Base-by-base conservation (phyloP, 2,113 vertebrate species). In the Machaerirhynchus nigripectus region DNA sequence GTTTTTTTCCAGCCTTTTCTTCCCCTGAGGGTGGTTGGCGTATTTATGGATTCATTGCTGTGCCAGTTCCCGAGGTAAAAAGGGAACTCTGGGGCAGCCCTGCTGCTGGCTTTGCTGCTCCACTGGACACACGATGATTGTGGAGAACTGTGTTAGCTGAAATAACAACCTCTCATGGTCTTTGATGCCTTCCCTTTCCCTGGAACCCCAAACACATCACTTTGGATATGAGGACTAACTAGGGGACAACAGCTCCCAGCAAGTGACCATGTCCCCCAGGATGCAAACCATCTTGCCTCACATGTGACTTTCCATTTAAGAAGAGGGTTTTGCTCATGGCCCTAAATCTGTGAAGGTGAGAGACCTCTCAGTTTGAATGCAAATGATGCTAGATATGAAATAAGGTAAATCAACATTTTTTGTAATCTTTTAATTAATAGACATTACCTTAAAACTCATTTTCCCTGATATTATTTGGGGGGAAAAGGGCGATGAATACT, bases 1-100 rank as follows among this genome's bases (percentile, higher is more conserved):
- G n/a, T 2, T 64, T 96, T 96, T 96, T 94, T 96, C 80, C 93
- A 96, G 40, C 23, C n/a, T 83, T 61, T 21, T 67, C 39, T 80
- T 92, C 88, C 90, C 85, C 13, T 17, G 83, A 31, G 90, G 53
- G 40, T 42, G 49, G 40, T 35, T 69, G 64, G 40, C 0, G 0
- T 84, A 71, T 75, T 95, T 96, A 52, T 64, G 40, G 52, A 81
- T 57, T 75, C 26, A 11, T 47, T 74, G 49, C 87, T 80, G 40
- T 89, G 84, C 74, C 87, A 82, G 52, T n/a, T 57, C 52, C 42
- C 0, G 2, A 52, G 74, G 63, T 50, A 80, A 71, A 93, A 90
- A 61, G 79, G 78, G 47, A 95, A 59, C 63, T 12, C 39, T 42
- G n/a, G 70, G 70, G 57, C 75, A 93, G 15, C 6, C 21, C 21